phyloP scores from a whole-genome alignment of 2,888 invertebrate genomes.

The Lacanobia oleracea region DNA sequence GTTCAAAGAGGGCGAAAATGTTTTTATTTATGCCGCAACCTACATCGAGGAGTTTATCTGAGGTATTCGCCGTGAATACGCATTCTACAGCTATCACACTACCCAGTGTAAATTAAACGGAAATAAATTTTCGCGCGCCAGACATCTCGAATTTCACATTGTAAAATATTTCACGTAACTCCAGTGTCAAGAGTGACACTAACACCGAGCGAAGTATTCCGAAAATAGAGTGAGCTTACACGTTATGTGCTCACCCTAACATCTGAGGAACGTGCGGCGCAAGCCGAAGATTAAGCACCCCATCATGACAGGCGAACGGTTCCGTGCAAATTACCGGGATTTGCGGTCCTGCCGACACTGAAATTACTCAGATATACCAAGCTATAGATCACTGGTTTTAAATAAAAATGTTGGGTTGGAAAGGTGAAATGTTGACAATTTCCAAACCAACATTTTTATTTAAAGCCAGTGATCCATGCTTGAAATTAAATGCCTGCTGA shows the following conservation, averaged over 20 bases:
- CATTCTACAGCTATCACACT: constrained; percentile 32
- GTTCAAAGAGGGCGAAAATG: constrained; percentile 9
- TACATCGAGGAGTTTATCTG: constrained; percentile 7
- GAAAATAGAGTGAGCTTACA: constrained; percentile 52
- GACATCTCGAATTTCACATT: constrained; percentile 51
- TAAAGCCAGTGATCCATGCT: neutral
- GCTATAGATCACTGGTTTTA: constrained; percentile 37
- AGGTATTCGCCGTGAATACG: constrained; percentile 19
- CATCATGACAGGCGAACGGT: constrained; percentile 64
- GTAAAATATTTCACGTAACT: constrained; percentile 60
- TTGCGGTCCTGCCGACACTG: constrained; percentile 61
- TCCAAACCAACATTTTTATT: too few species aligned
- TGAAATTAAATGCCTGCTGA: constrained; percentile 11
- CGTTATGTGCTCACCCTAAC: constrained; percentile 54
- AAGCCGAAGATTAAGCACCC: constrained; percentile 64
- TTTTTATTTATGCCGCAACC: constrained; percentile 28
- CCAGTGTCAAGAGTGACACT: constrained; percentile 45
- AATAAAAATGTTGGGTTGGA: constrained; percentile 20
- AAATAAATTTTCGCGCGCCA: constrained; percentile 49
- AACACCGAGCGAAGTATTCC: constrained; percentile 44
- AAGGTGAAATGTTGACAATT: neutral
- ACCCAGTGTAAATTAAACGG: constrained; percentile 42
- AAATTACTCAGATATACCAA: constrained; percentile 57
- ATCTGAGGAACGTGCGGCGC: constrained; percentile 44
- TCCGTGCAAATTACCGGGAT: constrained; percentile 69